Evolutionary conservation across 1,140 invertebrate genomes (phyloP).

Genomic region (Atta colombica): DNA sequence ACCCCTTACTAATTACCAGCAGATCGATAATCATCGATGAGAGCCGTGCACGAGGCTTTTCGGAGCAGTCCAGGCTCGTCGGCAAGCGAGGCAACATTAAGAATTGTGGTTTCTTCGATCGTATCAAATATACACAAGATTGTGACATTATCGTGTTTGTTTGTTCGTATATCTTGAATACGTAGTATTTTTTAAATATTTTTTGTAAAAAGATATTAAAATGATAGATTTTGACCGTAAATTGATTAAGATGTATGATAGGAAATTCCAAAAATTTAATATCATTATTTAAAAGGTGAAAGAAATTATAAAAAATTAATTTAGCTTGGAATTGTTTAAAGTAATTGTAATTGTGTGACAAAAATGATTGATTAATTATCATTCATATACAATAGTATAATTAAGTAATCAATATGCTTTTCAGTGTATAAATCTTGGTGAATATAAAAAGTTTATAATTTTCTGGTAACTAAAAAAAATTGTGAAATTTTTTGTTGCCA

Average conservation of each 20-base stretch:
- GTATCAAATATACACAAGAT: conserved; percentile 29
- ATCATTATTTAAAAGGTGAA: neutral
- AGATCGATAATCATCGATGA: conserved; percentile 71
- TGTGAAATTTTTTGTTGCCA: neutral
- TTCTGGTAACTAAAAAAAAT: neutral
- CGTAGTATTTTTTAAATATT: neutral
- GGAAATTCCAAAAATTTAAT: neutral
- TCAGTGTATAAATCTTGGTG: neutral
- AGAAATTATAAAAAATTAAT: conserved; percentile 20
- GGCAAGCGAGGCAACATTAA: conserved; percentile 23
- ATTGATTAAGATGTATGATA: neutral
- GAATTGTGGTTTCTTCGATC: conserved; percentile 14
- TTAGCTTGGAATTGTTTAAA: neutral
- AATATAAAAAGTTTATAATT: neutral
- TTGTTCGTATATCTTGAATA: neutral
- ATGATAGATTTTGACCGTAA: neutral
- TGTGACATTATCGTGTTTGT: neutral
- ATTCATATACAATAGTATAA: neutral
- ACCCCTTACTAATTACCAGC: conserved; percentile 62
- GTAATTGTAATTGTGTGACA: neutral
- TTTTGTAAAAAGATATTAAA: neutral
- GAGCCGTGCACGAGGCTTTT: conserved; percentile 30
- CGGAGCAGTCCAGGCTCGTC: conserved; percentile 48
- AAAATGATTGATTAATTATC: neutral
- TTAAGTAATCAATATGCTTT: neutral